Evolutionary conservation across 2,113 vertebrate species (phyloP), one percentile per base, ranked within the genome.

Genomic region (Noctilio leporinus): DNA sequence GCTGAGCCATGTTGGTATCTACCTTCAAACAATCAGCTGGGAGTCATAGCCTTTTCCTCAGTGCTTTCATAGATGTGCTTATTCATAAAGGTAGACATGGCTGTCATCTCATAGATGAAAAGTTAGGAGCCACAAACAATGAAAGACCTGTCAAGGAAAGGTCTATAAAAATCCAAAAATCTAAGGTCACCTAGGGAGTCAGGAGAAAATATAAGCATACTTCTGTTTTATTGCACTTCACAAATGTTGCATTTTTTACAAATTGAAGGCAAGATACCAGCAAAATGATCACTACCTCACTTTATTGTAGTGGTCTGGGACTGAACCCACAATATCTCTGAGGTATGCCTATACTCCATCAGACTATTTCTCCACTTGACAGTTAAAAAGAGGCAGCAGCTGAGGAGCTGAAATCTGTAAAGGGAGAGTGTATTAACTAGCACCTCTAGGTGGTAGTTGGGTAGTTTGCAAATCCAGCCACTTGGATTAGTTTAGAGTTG

Each of bases 41-140:
- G 64, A 67, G 49, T 43, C 64, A 35, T 57, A 40, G 43, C 51
- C 28, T 90, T 91, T 70, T 87, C 55, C n/a, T 73, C 81, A 55
- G 51, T 88, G 40, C 65, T 85, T 93, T 80, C 49, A 64, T 57
- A 57, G 62, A 67, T 47, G 45, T 20, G 19, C 26, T 89, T 86
- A 43, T 19, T 92, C 75, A 49, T 51, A 72, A 93, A 65, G 67
- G 72, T 70, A 14, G 49, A 30, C 24, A 6, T 33, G 35, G 35
- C 35, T 94, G 26, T 93, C 64, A 59, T 94, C 80, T 91, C 75
- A 73, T 10, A 86, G 82, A 86, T 80, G 76, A 94, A 76, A 90
- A 43, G 30, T 16, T 7, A 8, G 59, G 45, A 94, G 38, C 76
- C 91, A 80, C 69, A 77, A 72, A 95, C 53, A 89, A 20, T 75